Evolutionary conservation across 1,140 invertebrate genomes (phyloP).

Genomic region (Gerris buenoi): DNA sequence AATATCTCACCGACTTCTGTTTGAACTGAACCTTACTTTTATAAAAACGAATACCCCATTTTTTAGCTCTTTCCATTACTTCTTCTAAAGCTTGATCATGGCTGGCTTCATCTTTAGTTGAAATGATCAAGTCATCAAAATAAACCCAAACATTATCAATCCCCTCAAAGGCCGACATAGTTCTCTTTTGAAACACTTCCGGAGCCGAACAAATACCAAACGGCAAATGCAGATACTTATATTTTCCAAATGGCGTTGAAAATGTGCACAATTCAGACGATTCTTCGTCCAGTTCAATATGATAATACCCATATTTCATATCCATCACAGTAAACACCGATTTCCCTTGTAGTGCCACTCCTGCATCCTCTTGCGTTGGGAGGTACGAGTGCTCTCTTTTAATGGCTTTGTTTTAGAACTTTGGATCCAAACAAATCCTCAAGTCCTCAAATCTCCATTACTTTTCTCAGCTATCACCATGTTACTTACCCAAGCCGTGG

Average conservation of each 20-base stretch:
- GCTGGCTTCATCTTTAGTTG: slow-evolving; percentile 18
- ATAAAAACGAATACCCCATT: slow-evolving; percentile 29
- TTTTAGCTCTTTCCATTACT: slow-evolving; percentile 24
- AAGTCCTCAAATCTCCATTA: no score
- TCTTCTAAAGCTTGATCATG: slow-evolving; percentile 20
- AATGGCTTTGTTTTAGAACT: slow-evolving; percentile 19
- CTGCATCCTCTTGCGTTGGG: slow-evolving; percentile 17
- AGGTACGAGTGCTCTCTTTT: slow-evolving; percentile 15
- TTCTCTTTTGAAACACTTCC: no score
- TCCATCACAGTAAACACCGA: slow-evolving; percentile 20
- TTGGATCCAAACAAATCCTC: no score
- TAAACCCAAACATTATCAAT: slow-evolving; percentile 20
- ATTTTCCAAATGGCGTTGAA: no score
- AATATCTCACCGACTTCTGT: no score
- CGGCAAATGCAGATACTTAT: slow-evolving; percentile 25
- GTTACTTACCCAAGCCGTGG: no score
- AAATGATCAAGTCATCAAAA: slow-evolving; percentile 28
- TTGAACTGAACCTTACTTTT: no score
- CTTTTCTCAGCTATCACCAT: no score
- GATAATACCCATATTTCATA: slow-evolving; percentile 21
- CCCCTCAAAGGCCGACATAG: slow-evolving; percentile 17
- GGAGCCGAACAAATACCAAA: slow-evolving; percentile 26
- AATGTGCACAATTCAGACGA: no score
- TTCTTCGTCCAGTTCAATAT: slow-evolving; percentile 18
- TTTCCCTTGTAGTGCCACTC: no score